Base-by-base conservation (phyloP, 2,113 vertebrate genomes). In the Cryptotis parvus region DNA sequence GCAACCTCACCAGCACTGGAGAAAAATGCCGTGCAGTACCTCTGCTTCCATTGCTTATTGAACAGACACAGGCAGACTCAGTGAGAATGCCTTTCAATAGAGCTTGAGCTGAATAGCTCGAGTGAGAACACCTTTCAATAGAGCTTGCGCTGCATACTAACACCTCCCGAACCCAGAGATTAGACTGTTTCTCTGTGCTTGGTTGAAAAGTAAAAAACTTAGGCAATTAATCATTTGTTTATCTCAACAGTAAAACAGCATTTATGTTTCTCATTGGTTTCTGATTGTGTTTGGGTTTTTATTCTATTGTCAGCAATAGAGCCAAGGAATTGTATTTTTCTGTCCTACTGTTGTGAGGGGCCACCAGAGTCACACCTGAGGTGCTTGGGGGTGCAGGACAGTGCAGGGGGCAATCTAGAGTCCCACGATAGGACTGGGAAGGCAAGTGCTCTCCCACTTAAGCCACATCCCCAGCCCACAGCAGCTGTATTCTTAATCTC, bases 161-260 rank as follows among this genome's bases (percentile, higher is more conserved):
- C 68, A 68, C 37, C 84, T 39, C 49, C 75, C 27, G 61, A 84
- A 83, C 1, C 5, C 43, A 76, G 39, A 35, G 39, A 58, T 80
- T 69, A 58, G 20, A 58, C 6, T 87, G 61, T 81, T 80, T 73
- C 24, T 87, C n/a, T 83, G 65, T 45, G 33, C 11, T 18, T 69
- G 18, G 18, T 49, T 93, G 76, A 94, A 93, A 84, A 87, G 1
- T 27, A 3, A 24, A 72, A 93, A 85, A 76, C 31, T 61, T 88
- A 66, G 81, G 63, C 68, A 77, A 33, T 90, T 43, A 92, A 76
- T 27, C 76, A 74, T 76, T 72, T 78, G 15, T 39, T 63, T 69
- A 6, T 81, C 75, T 92, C 75, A 73, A 35, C 9, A 78, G 35
- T 55, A 45, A 70, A 63, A 77, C 4, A 45, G 6, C 43, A 45